Evolutionary conservation across 2,888 invertebrate genomes (phyloP).

Genomic region (Patella ulyssiponensis): DNA sequence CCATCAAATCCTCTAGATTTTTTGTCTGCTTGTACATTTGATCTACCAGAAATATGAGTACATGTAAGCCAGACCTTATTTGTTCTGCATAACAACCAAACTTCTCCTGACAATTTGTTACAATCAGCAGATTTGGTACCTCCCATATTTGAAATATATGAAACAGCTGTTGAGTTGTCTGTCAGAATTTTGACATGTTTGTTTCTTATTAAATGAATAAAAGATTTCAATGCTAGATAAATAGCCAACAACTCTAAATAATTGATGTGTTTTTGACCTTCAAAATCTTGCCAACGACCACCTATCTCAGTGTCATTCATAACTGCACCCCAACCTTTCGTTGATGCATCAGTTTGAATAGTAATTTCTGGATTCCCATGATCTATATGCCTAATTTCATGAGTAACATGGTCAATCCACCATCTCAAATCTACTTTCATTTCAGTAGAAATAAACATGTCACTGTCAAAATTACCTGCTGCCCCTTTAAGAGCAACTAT

Average conservation of each 20-base stretch:
- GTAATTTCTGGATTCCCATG: neutral
- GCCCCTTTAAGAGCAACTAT: no score
- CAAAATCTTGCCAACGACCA: neutral
- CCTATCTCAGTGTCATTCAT: neutral
- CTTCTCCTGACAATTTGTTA: no score
- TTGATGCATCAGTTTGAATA: neutral
- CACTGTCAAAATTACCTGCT: neutral
- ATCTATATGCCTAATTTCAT: neutral
- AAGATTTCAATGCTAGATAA: neutral
- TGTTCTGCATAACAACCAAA: no score
- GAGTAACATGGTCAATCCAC: neutral
- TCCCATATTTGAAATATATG: neutral
- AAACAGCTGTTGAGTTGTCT: neutral
- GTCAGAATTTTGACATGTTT: neutral
- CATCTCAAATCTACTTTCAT: neutral
- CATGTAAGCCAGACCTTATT: no score
- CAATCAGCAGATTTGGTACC: no score
- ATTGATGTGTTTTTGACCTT: neutral
- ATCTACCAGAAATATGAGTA: no score
- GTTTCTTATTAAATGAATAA: neutral
- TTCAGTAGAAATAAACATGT: neutral
- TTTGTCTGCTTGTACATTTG: no score
- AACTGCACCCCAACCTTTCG: conserved; percentile 3
- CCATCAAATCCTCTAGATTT: no score
- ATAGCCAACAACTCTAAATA: neutral